Conservation (phyloP, 2,113 vertebrate genomes). For the Burhinus oedicnemus region DNA sequence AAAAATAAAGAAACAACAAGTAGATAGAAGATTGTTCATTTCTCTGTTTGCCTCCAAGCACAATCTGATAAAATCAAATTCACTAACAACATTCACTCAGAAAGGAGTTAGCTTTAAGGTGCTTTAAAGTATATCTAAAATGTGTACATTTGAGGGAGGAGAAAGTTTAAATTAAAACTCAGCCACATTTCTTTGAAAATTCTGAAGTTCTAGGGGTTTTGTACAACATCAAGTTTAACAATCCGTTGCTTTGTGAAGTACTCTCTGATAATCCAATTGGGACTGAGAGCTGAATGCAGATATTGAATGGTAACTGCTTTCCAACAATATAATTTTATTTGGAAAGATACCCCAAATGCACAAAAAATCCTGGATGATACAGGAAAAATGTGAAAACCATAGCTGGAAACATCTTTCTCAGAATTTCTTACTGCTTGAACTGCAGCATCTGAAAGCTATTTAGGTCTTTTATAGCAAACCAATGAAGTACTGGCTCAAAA, state of each 20-base stretch:
- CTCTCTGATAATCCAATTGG: not conserved
- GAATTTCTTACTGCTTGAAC: not conserved
- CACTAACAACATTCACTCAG: not conserved
- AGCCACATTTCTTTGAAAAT: not conserved
- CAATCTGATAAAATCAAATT: not conserved
- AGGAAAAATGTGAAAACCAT: conserved; percentile 1
- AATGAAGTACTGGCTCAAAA: conserved; percentile 13
- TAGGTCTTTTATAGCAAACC: conserved; percentile 5
- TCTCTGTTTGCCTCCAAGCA: no score
- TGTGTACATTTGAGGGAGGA: not conserved
- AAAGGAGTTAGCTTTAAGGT: not conserved
- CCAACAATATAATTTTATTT: conserved; percentile 27
- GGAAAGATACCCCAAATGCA: conserved; percentile 1
- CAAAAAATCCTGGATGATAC: not conserved
- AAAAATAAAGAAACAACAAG: not conserved
- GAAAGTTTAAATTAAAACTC: not conserved
- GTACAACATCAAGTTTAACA: not conserved
- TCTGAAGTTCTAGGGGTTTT: not conserved
- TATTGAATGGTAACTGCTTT: not conserved
- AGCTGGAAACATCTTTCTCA: conserved; percentile 14
- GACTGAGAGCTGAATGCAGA: not conserved
- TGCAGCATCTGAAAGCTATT: conserved; percentile 48
- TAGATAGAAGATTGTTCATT: not conserved
- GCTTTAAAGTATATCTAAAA: not conserved
- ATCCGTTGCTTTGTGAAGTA: not conserved